Evolutionary conservation across 2,113 vertebrate species (phyloP).

Genomic region (Mellivora capensis): DNA sequence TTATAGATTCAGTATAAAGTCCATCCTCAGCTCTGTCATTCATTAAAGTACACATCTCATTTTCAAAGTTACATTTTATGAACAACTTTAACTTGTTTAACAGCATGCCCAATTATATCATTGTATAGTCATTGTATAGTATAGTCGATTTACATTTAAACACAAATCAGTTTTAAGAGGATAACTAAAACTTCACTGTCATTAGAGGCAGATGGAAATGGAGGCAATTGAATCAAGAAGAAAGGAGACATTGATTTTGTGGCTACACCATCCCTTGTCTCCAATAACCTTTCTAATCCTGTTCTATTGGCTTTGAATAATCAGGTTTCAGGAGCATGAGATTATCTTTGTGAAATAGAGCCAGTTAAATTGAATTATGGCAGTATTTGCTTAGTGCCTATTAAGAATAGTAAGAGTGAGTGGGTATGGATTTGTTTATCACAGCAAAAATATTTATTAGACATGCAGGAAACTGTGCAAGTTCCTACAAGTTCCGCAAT

Average conservation of each 20-base stretch:
- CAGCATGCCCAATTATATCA: background rate
- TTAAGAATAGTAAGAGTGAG: background rate
- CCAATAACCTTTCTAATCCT: background rate
- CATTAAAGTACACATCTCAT: conserved; percentile 57
- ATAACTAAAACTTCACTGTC: conserved; percentile 31
- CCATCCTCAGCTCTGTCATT: conserved; percentile 23
- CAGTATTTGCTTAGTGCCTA: background rate
- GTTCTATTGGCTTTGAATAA: background rate
- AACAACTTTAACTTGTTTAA: conserved; percentile 47
- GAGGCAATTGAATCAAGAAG: conserved; percentile 23
- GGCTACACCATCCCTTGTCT: background rate
- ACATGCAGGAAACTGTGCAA: background rate
- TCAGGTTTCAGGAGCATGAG: background rate
- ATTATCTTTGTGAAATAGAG: background rate
- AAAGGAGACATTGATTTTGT: conserved; percentile 38
- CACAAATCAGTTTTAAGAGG: conserved; percentile 27
- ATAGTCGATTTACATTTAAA: background rate
- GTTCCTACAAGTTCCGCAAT: background rate
- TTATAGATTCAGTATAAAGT: background rate
- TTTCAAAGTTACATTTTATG: conserved; percentile 56
- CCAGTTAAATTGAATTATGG: conserved; percentile 5
- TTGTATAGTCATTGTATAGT: background rate
- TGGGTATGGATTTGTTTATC: background rate
- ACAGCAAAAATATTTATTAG: background rate
- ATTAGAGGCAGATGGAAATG: conserved; percentile 50